A percentile compares a stretch with the other conserved stretches of the same genome.
Conservation (phyloP, 53 echinoderm and acorn worm genomes). For the Apostichopus leukothele region DNA sequence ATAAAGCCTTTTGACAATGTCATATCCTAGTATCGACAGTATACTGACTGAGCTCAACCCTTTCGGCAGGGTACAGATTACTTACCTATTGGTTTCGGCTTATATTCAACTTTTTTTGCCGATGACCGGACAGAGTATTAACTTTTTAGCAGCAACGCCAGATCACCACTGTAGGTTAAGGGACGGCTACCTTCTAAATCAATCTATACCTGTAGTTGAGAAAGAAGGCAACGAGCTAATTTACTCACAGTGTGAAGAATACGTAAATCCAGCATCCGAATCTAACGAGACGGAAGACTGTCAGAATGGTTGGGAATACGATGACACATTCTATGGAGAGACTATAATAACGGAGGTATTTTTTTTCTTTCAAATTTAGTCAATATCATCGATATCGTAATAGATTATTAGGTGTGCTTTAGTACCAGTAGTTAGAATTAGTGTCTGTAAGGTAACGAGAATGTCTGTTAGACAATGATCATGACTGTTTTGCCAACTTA, state of each 20-base stretch:
- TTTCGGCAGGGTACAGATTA: neutral
- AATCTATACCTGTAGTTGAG: neutral
- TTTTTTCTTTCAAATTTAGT: too few relatives aligned
- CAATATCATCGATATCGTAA: too few relatives aligned
- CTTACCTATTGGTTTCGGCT: neutral
- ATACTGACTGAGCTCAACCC: slow-evolving; percentile 1
- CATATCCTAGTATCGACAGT: neutral
- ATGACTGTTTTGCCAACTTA: too few relatives aligned
- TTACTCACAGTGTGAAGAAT: slow-evolving; percentile 62
- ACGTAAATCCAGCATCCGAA: slow-evolving; percentile 48
- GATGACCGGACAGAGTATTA: slow-evolving; percentile 50
- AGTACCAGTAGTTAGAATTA: too few relatives aligned
- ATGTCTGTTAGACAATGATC: too few relatives aligned
- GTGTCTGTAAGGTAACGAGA: too few relatives aligned
- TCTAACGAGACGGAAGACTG: slow-evolving; percentile 59
- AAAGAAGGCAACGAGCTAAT: slow-evolving; percentile 31
- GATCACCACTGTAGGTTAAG: slow-evolving; percentile 61
- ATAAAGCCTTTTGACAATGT: too few relatives aligned
- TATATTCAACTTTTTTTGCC: slow-evolving; percentile 26
- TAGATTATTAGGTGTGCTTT: too few relatives aligned
- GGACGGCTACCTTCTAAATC: neutral
- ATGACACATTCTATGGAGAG: slow-evolving; percentile 58
- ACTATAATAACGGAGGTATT: slow-evolving; percentile 88
- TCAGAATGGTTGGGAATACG: slow-evolving; percentile 76
- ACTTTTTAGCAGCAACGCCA: slow-evolving; percentile 77